These are phyloP conservation scores for Pristionchus arcanus DNA, from an alignment of 2,888 invertebrate genomes.

Conservation along the genomic window DNA sequence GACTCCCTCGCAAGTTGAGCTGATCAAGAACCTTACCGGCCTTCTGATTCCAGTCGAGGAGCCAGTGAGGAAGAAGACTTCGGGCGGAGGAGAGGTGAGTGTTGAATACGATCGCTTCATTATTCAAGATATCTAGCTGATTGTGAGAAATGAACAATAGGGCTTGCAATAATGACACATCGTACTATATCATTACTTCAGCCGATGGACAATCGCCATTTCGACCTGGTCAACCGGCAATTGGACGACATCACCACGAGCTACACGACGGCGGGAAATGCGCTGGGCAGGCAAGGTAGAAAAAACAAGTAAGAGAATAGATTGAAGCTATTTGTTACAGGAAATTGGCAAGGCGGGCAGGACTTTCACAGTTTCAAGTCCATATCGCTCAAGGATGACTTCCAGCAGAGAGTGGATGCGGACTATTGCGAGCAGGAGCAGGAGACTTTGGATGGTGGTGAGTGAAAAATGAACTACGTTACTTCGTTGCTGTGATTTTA, in stretches of 20 bases:
- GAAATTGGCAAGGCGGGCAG: slow-evolving; percentile 56
- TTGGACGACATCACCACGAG: slow-evolving; percentile 27
- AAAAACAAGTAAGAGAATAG: too few species aligned
- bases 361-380: slow-evolving; percentile 20
- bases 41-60: slow-evolving; percentile 32
- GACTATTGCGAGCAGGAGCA: background rate
- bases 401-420: background rate
- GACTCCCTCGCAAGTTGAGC: slow-evolving; percentile 68
- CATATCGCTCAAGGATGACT: slow-evolving; percentile 17
- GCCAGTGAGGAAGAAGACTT: slow-evolving; percentile 52
- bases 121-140: background rate
- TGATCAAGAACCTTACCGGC: slow-evolving; percentile 59
- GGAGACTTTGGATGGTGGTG: background rate
- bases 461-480: too few species aligned
- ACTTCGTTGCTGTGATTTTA: too few species aligned
- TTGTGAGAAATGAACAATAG: background rate
- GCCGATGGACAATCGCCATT: slow-evolving; percentile 65
- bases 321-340: too few species aligned
- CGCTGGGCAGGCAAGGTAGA: slow-evolving; percentile 4
- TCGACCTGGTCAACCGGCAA: slow-evolving; percentile 56
- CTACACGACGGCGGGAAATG: background rate
- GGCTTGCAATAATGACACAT: background rate
- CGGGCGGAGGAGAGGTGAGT: slow-evolving; percentile 56
- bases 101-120: background rate
- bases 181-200: background rate